Evolutionary conservation across 2,888 invertebrate genomes (phyloP), one percentile per base, ranked within the genome.

Genomic region (Dioctria linearis): DNA sequence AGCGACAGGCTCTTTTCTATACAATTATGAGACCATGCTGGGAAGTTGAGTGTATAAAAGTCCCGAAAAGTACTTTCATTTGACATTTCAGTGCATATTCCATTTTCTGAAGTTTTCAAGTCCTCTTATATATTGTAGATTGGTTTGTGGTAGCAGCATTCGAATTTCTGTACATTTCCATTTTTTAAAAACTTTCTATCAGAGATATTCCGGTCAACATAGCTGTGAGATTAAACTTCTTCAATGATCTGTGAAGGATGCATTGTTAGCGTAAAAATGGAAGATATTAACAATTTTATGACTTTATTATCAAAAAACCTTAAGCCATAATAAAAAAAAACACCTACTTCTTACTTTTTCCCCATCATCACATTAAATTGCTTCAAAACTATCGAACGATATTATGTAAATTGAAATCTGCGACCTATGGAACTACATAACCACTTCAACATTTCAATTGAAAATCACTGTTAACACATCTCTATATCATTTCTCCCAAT

Each of bases 21-120:
- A 25, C 37, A 75, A 59, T 51, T 25, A 37, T 75, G 54, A 13
- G 43, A 75, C 75, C 39, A 57, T 39, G 59, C 57, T 39, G 9
- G 37, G 49, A 39, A 51, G n/a, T 51, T 71, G 13, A 5, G 49
- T 54, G 54, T 11, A 25, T 25, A 54, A 71, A 71, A 71, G 13
- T 54, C 51, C 61, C 54, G 2, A 61, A 61, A 61, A 61, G 59
- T 59, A 5, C 11, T 25, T n/a, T n/a, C 59, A 25, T 25, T 59
- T 51, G 51, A 51, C 51, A 51, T 2, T 9, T 25, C 25, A 25
- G 25, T 25, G 0, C 51, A 51, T 51, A 6, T 51, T 51, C 51
- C 51, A 51, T 9, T 11, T 51, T 51, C 51, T 51, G 8, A 51
- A 51, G 11, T 51, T 51, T 9, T 51, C 51, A 51, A 11, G 11